A percentile compares a stretch with the other conserved stretches of the same genome.
Conservation (phyloP, 2,113 vertebrate species). For the Pituophis catenifer region DNA sequence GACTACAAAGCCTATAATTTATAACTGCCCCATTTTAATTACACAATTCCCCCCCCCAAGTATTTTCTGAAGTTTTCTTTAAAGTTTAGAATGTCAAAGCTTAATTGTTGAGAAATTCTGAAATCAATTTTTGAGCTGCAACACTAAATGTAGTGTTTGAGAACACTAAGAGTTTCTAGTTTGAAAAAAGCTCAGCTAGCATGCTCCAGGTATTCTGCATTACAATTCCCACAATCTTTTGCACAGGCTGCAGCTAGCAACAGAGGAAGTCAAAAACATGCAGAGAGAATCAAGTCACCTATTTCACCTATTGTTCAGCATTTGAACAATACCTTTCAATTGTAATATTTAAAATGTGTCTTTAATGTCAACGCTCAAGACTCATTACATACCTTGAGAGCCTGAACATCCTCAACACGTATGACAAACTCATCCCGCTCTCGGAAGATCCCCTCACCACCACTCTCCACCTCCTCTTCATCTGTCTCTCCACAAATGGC, state of each 20-base stretch:
- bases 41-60: no score
- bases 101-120: background rate
- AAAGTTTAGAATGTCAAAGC: background rate
- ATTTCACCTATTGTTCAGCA: no score
- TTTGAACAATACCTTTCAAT: background rate
- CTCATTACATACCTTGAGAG: slow-evolving; percentile 77
- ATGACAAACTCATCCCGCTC: slow-evolving; percentile 92
- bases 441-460: slow-evolving; percentile 88
- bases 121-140: background rate
- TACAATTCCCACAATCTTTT: background rate
- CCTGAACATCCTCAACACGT: slow-evolving; percentile 85
- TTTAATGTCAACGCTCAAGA: slow-evolving; percentile 53
- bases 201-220: background rate
- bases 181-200: background rate
- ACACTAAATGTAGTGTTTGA: background rate
- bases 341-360: background rate
- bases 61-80: background rate
- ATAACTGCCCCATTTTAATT: background rate
- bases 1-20: background rate
- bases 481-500: slow-evolving; percentile 89
- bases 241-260: background rate
- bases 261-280: background rate
- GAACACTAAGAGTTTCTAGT: no score
- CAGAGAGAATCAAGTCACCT: no score
- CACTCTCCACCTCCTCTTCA: slow-evolving; percentile 87